Evolutionary conservation across 2,888 invertebrate genomes (phyloP).

Genomic region (Elmis aenea): DNA sequence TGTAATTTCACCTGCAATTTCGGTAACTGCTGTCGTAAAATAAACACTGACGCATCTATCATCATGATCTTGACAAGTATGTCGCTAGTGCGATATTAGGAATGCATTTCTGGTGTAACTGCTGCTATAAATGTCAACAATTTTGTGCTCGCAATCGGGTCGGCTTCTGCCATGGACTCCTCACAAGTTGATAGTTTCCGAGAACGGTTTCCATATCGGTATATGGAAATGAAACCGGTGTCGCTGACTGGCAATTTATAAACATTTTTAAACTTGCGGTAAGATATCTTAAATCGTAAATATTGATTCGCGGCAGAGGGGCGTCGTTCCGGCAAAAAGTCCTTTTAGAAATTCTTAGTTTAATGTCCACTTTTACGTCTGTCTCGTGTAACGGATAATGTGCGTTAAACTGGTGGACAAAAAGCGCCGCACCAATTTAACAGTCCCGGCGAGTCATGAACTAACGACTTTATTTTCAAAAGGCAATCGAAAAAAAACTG

Average conservation of each 20-base stretch:
- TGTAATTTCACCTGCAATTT: constrained; percentile 8
- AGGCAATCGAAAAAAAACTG: too few species aligned
- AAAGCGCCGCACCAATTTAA: constrained; percentile 1
- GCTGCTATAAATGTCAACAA: constrained; percentile 11
- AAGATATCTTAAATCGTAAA: too few species aligned
- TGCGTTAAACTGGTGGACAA: too few species aligned
- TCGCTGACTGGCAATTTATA: constrained; percentile 8
- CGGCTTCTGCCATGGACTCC: constrained; percentile 8
- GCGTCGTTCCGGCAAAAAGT: background rate
- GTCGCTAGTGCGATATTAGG: constrained; percentile 10
- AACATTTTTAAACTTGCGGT: too few species aligned
- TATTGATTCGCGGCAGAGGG: background rate
- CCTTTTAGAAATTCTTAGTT: background rate
- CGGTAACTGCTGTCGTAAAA: constrained; percentile 11
- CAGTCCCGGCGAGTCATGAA: background rate
- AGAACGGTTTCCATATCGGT: constrained; percentile 7
- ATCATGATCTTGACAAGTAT: constrained; percentile 13
- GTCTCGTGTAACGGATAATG: too few species aligned
- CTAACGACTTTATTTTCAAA: too few species aligned
- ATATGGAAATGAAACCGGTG: constrained; percentile 9
- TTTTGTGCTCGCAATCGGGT: constrained; percentile 1
- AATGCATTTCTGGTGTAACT: constrained; percentile 13
- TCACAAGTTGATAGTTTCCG: constrained; percentile 9
- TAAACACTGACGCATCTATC: constrained; percentile 11
- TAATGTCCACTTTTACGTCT: too few species aligned